phyloP scores from a whole-genome alignment of 2,113 vertebrate genomes.

The Zapus hudsonius region DNA sequence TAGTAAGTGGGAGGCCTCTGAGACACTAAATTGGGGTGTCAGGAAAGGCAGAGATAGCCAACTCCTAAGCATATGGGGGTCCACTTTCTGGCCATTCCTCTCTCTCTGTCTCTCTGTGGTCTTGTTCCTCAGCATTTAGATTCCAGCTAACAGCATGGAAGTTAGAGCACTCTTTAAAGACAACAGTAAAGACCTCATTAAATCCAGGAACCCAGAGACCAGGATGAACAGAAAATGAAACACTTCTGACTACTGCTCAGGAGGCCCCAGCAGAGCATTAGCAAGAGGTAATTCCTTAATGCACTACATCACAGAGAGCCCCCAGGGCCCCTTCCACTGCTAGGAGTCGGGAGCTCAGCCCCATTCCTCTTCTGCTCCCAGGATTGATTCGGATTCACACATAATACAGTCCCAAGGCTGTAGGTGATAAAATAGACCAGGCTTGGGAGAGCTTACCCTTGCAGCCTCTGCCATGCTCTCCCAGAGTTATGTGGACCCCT shows the following conservation, averaged over 20 bases:
- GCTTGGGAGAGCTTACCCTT: neutral
- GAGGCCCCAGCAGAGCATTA: constrained; percentile 48
- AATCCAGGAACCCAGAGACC: constrained; percentile 43
- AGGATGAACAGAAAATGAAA: constrained; percentile 62
- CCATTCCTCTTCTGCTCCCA: neutral
- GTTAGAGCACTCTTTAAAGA: constrained; percentile 50
- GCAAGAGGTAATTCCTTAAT: constrained; percentile 35
- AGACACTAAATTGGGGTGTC: neutral
- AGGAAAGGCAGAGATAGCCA: neutral
- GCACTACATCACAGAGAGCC: neutral
- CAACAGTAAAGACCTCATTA: constrained; percentile 71
- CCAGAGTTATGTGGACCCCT: too few relatives aligned
- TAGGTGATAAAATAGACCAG: neutral
- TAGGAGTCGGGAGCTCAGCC: neutral
- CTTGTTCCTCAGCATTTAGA: constrained; percentile 37
- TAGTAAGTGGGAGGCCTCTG: constrained; percentile 18
- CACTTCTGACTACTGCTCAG: constrained; percentile 13
- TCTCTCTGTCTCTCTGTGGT: neutral
- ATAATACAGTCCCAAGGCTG: neutral
- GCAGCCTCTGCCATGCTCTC: neutral
- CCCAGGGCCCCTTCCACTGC: neutral
- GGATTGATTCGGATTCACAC: neutral
- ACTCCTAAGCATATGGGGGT: neutral
- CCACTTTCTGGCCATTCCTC: neutral
- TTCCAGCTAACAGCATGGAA: constrained; percentile 40